These are phyloP conservation scores for Heptranchias perlo DNA, from an alignment of 2,113 vertebrate genomes.

Conservation along the genomic window DNA sequence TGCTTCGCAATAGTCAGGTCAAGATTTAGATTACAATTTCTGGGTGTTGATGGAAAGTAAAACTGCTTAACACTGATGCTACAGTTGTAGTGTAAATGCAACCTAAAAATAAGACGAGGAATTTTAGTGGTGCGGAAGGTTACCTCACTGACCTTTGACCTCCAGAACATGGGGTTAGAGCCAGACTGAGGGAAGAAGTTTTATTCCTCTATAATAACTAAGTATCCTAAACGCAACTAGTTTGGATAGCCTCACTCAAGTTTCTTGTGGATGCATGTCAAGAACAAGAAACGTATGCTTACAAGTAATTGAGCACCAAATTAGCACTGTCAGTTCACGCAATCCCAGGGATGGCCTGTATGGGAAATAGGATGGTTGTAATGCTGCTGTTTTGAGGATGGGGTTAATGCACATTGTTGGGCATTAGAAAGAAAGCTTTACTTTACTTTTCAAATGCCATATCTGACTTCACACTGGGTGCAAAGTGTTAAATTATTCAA, in stretches of 20 bases:
- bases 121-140: background rate
- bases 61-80: background rate
- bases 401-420: background rate
- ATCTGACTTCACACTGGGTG: background rate
- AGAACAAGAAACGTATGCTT: background rate
- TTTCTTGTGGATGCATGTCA: background rate
- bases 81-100: background rate
- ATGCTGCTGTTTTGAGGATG: background rate
- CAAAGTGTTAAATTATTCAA: background rate
- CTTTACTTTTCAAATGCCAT: background rate
- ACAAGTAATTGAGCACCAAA: background rate
- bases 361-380: background rate
- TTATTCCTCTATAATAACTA: background rate
- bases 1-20: too few species aligned
- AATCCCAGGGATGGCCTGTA: background rate
- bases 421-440: background rate
- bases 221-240: background rate
- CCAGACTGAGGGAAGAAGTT: background rate
- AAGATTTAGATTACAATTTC: background rate
- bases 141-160: background rate
- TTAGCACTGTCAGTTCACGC: background rate
- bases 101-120: background rate
- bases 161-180: background rate
- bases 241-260: background rate
- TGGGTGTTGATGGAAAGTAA: background rate